Evolutionary conservation across 2,113 vertebrate species (phyloP).

Genomic region (Burhinus bistriatus): DNA sequence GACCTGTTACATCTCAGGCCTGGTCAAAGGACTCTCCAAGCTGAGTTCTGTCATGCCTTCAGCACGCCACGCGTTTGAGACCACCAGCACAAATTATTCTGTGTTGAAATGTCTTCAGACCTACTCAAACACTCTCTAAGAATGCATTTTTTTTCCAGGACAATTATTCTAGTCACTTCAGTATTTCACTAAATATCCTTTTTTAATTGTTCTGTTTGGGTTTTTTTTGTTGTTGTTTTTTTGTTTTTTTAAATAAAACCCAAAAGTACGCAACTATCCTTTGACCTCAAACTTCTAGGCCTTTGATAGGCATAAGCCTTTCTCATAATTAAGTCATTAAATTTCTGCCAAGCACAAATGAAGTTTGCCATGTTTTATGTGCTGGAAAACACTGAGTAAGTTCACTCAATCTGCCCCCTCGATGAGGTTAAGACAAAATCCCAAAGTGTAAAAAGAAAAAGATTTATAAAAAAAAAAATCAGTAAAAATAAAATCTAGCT

Average conservation of each 20-base stretch:
- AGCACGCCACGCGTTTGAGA: accelerated
- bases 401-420: background rate
- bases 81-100: background rate
- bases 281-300: background rate
- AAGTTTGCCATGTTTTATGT: background rate
- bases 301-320: too few species aligned
- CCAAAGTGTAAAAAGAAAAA: background rate
- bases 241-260: background rate
- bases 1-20: background rate
- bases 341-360: background rate
- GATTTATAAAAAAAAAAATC: background rate
- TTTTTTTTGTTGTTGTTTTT: too few species aligned
- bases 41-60: background rate
- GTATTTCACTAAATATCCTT: background rate
- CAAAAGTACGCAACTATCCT: background rate
- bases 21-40: background rate
- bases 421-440: background rate
- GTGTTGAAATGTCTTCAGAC: background rate
- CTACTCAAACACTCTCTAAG: background rate
- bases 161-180: background rate
- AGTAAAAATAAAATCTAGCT: background rate
- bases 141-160: background rate
- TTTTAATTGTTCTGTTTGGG: background rate
- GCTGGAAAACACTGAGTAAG: background rate
- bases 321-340: background rate